Percentiles rank a stretch among this genome's conserved stretches.
Evolutionary conservation across 2,797 vertebrate species (phyloP).

Genomic region (Poecilia wingei): DNA sequence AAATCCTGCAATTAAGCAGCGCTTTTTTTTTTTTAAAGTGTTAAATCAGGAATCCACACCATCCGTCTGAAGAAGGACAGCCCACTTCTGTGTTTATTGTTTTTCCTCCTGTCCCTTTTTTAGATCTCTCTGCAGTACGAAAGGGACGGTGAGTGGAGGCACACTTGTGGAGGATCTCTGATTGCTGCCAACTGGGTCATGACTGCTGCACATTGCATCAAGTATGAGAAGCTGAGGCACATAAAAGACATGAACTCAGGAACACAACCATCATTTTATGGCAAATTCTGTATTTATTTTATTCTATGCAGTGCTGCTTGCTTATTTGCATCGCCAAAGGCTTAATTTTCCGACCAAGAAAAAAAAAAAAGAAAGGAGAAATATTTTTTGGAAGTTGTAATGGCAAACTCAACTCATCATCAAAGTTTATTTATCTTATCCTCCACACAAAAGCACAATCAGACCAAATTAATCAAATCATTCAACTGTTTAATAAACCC

Average conservation of each 20-base stretch:
- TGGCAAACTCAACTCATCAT: slow-evolving; percentile 7
- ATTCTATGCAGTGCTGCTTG: not conserved
- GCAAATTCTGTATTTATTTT: not conserved
- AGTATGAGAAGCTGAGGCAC: slow-evolving; percentile 59
- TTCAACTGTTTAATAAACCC: slow-evolving; percentile 23
- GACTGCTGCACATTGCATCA: slow-evolving; percentile 87
- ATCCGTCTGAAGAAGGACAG: not conserved
- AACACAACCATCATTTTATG: not conserved
- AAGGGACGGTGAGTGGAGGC: slow-evolving; percentile 74
- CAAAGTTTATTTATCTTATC: not conserved
- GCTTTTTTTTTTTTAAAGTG: slow-evolving; percentile 14
- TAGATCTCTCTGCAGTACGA: slow-evolving; percentile 85
- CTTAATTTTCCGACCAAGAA: not conserved
- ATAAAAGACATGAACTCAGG: not conserved
- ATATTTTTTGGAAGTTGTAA: not conserved
- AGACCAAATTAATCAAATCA: slow-evolving; percentile 23
- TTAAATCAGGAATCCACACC: slow-evolving; percentile 12
- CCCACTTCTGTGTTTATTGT: not conserved
- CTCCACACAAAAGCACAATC: not conserved
- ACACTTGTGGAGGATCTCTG: slow-evolving; percentile 85
- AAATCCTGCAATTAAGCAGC: slow-evolving; percentile 28
- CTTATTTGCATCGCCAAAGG: slow-evolving; percentile 5
- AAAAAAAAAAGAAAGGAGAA: not conserved
- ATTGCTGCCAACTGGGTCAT: slow-evolving; percentile 87
- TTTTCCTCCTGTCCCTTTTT: slow-evolving; percentile 8